Evolutionary conservation across 2,113 vertebrate genomes (phyloP), one percentile per base, ranked within the genome.

Genomic region (Edolisoma coerulescens): DNA sequence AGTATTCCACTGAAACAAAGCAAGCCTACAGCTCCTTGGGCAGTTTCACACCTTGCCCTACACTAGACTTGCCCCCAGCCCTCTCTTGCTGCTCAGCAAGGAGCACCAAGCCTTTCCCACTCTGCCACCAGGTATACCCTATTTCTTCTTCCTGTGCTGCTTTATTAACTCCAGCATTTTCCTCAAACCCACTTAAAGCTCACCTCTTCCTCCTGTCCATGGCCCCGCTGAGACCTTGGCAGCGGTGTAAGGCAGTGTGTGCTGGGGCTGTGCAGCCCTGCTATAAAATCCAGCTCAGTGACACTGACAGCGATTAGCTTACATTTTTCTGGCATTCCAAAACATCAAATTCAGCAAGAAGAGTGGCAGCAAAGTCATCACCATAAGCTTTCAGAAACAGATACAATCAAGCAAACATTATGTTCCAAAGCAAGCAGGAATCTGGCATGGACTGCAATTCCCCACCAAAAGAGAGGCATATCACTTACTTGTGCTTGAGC

Each of bases 401-500:
- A 77, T 9, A 23, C 23, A 70, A 70, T 9, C 26, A 57, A 69
- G 63, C 24, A 47, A 69, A 42, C 27, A 21, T 26, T 20, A 13
- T 3, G 13, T 32, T 52, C 3, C 8, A 76, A 83, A 91, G 20
- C 7, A 77, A 91, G 75, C 2, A 28, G 57, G 47, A 75, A 50
- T 26, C 41, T 26, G 71, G 23, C n/a, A 39, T 0, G 14, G 42
- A 84, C 7, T 41, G 44, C 35, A 76, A 42, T 41, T 73, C 41
- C 42, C 1, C 13, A 64, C 24, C 47, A 13, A 18, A 2, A 69
- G 26, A 64, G 37, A 82, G 5, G 8, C 1, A 10, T 21, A 20
- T 33, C 49, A 96, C 96, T 97, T 93, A 97, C 97, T 79, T 70
- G 84, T 35, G 35, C 32, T 61, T 7, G 1, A 64, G 26, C 41